Evolutionary conservation across 2,797 vertebrate species (phyloP).

Genomic region (Enteromius argenteus): DNA sequence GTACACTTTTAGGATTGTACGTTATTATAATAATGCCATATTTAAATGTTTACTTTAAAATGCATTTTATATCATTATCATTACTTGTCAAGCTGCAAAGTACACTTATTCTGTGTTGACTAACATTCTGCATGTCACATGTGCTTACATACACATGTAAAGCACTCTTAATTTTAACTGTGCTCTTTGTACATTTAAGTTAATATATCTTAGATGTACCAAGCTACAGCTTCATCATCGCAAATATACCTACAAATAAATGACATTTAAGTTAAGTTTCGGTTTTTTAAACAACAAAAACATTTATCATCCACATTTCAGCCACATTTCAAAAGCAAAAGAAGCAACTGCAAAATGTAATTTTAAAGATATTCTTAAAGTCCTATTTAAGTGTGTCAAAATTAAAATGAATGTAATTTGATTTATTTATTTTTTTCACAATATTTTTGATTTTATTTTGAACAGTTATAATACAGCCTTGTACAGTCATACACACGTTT

Average conservation of each 20-base stretch:
- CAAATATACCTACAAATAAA: background rate
- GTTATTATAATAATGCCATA: background rate
- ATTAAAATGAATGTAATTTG: no score
- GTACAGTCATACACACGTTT: no score
- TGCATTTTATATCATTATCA: background rate
- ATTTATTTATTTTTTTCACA: no score
- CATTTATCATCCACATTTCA: no score
- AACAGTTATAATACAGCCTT: no score
- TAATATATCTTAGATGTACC: background rate
- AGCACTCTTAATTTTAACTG: background rate
- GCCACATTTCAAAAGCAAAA: no score
- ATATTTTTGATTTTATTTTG: no score
- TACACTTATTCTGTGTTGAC: background rate
- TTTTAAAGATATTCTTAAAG: no score
- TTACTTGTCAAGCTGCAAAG: background rate
- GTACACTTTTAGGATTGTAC: background rate
- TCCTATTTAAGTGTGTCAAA: no score
- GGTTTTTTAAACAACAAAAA: no score
- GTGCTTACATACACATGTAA: background rate
- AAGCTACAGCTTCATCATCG: background rate
- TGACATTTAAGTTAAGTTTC: background rate
- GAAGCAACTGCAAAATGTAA: no score
- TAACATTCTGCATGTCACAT: background rate
- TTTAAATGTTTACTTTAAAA: background rate
- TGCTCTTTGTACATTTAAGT: background rate